Conservation (phyloP, 2,888 invertebrate genomes). For the Eubasilissa splendida region DNA sequence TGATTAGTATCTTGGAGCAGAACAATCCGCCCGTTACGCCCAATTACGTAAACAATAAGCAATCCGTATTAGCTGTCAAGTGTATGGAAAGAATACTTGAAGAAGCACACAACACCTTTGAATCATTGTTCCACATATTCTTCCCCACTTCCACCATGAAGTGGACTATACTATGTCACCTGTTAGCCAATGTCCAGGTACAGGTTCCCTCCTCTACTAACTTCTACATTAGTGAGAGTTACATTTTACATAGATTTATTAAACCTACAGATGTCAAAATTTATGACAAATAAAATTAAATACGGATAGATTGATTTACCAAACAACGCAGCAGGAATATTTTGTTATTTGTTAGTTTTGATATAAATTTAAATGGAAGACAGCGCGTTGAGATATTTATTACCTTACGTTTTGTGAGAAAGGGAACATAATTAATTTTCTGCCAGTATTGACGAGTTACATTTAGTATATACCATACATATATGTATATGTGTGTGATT, state of each 20-base stretch:
- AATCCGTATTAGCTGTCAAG: neutral
- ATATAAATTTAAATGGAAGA: no score
- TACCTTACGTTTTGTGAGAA: no score
- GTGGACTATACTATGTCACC: constrained; percentile 92
- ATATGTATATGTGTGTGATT: no score
- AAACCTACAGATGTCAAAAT: neutral
- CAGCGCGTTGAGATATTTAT: no score
- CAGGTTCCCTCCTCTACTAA: neutral
- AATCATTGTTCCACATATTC: constrained; percentile 95
- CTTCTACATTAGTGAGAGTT: no score
- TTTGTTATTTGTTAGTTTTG: no score
- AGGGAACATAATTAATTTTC: no score
- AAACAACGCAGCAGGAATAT: no score
- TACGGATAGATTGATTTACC: no score
- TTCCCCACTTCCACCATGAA: constrained; percentile 94
- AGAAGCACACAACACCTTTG: constrained; percentile 93
- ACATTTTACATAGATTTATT: constrained; percentile 21
- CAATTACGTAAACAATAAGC: neutral
- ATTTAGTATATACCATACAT: no score
- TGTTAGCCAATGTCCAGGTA: constrained; percentile 68
- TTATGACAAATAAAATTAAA: no score
- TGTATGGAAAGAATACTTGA: constrained; percentile 81
- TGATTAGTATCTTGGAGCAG: constrained; percentile 87
- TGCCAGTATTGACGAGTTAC: no score
- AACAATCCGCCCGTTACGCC: constrained; percentile 41